phyloP scores from a whole-genome alignment of 2,113 vertebrate species.

The Dicerorhinus sumatrensis region DNA sequence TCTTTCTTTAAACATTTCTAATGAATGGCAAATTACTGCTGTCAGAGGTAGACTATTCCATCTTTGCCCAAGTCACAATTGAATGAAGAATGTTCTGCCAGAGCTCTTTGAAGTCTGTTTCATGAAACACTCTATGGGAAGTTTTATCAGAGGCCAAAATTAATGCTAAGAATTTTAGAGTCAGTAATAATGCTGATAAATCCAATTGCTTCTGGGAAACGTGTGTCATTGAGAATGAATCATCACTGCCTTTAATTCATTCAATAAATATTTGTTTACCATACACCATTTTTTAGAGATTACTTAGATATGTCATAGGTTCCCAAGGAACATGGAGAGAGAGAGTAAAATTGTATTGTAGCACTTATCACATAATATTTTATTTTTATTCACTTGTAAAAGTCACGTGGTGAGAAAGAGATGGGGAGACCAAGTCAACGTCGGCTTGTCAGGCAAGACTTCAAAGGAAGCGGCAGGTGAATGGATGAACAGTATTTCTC shows the following conservation, averaged over 20 bases:
- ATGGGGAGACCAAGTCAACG: background rate
- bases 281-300: background rate
- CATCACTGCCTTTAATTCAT: background rate
- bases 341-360: background rate
- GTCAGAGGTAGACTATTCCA: background rate
- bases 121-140: background rate
- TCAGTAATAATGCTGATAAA: background rate
- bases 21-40: background rate
- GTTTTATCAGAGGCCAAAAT: background rate
- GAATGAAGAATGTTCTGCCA: background rate
- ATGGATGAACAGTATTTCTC: background rate
- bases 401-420: background rate
- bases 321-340: background rate
- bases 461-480: background rate
- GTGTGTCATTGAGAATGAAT: background rate
- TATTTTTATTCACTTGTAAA: background rate
- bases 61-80: background rate
- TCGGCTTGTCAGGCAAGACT: background rate
- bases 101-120: background rate
- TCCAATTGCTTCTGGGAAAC: slow-evolving; percentile 9
- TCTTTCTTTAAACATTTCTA: background rate
- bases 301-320: background rate
- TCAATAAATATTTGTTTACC: background rate
- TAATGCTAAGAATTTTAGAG: slow-evolving; percentile 15
- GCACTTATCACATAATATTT: background rate